A percentile compares a stretch with the other conserved stretches of the same genome.
phyloP scores from a whole-genome alignment of 2,113 vertebrate species.

The Oreamnos americanus region DNA sequence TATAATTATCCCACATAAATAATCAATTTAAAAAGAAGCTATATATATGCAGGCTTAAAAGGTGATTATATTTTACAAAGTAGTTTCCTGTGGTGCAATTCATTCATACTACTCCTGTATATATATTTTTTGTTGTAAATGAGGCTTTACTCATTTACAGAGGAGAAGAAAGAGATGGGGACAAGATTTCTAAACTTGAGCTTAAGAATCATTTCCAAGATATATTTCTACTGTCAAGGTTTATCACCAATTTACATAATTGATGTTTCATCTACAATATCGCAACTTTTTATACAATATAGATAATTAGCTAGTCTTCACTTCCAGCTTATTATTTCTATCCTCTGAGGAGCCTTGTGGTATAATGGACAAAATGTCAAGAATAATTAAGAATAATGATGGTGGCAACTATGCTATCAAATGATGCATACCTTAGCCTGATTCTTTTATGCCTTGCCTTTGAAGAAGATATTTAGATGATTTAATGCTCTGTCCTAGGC shows the following conservation, averaged over 20 bases:
- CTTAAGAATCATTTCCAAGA: conserved; percentile 51
- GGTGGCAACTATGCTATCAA: neutral
- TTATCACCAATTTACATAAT: conserved; percentile 53
- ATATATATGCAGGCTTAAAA: neutral
- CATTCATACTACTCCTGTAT: neutral
- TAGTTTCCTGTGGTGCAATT: neutral
- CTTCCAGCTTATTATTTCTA: conserved; percentile 71
- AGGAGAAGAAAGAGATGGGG: neutral
- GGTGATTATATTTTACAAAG: neutral
- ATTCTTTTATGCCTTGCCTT: conserved; percentile 20
- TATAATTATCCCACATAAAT: neutral
- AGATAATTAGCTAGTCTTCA: conserved; percentile 69
- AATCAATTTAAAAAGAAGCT: neutral
- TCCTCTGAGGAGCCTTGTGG: conserved; percentile 58
- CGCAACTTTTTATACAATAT: conserved; percentile 42
- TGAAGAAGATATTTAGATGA: neutral
- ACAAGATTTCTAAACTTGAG: conserved; percentile 43
- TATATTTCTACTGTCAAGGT: conserved; percentile 57
- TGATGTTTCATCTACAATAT: conserved; percentile 67
- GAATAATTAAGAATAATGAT: conserved; percentile 69
- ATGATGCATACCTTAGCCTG: neutral
- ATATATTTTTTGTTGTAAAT: neutral
- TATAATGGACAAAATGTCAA: conserved; percentile 74
- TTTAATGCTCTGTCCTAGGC: conserved; percentile 5
- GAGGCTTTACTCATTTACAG: neutral